A percentile compares a stretch with the other conserved stretches of the same genome.
Conservation (phyloP, 2,113 vertebrate species). For the Struthidea cinerea region DNA sequence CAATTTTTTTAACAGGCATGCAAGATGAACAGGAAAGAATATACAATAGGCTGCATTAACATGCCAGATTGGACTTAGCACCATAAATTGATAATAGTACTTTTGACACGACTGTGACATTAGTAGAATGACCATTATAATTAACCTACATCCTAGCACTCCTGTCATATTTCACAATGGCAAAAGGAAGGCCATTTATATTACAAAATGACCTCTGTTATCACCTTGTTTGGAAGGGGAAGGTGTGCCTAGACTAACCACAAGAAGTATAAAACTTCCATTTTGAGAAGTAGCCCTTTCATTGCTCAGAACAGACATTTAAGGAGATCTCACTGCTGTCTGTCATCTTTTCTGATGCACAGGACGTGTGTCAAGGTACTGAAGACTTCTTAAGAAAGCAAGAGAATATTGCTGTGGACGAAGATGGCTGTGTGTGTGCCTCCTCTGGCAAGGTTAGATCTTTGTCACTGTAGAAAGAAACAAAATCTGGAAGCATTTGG, state of each 20-base stretch:
- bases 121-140: conserved; percentile 57
- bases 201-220: conserved; percentile 32
- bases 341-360: conserved; percentile 8
- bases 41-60: conserved; percentile 41
- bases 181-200: conserved; percentile 29
- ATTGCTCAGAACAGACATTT: not conserved
- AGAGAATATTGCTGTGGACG: not conserved
- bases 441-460: not conserved
- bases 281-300: not conserved
- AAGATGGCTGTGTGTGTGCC: not conserved
- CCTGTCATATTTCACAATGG: conserved; percentile 41
- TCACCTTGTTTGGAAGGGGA: conserved; percentile 47
- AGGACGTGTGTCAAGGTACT: not conserved
- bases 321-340: not conserved
- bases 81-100: conserved; percentile 25
- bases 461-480: not conserved
- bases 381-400: not conserved
- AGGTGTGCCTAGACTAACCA: conserved; percentile 12
- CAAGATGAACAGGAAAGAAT: not conserved
- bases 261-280: not conserved
- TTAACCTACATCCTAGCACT: conserved; percentile 45
- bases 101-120: conserved; percentile 45
- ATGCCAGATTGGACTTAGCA: conserved; percentile 31
- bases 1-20: conserved; percentile 26
- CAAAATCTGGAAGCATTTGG: not conserved